Percentiles rank a stretch among this genome's conserved stretches.
phyloP scores from a whole-genome alignment of 2,797 vertebrate genomes.

The Cebuella pygmaea region DNA sequence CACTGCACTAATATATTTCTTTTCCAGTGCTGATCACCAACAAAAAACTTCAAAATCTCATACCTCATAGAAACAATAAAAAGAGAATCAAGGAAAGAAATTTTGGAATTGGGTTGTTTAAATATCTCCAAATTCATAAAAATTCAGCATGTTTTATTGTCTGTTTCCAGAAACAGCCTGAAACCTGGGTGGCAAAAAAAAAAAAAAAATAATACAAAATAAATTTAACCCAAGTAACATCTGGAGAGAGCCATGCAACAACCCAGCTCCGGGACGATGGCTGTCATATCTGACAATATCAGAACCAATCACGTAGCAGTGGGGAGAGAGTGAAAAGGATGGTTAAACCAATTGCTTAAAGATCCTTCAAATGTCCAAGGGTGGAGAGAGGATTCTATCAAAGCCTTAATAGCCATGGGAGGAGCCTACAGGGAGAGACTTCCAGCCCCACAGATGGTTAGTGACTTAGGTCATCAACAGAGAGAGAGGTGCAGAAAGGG shows the following conservation, averaged over 20 bases:
- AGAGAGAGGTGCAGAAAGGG: background rate
- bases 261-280: background rate
- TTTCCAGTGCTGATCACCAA: background rate
- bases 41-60: background rate
- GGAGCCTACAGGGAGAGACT: background rate
- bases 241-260: background rate
- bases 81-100: background rate
- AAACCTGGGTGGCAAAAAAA: background rate
- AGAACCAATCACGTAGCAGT: background rate
- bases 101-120: slow-evolving; percentile 20
- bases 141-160: background rate
- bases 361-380: background rate
- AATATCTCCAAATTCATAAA: background rate
- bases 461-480: background rate
- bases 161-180: background rate
- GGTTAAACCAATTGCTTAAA: background rate
- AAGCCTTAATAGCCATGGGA: background rate
- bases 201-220: background rate
- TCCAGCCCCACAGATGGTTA: background rate
- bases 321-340: background rate
- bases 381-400: background rate
- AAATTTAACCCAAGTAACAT: background rate
- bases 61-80: background rate
- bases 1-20: background rate
- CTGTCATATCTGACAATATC: background rate